These are phyloP conservation scores for Lasius fuliginosus DNA, from an alignment of 2,888 invertebrate genomes.

Conservation along the genomic window DNA sequence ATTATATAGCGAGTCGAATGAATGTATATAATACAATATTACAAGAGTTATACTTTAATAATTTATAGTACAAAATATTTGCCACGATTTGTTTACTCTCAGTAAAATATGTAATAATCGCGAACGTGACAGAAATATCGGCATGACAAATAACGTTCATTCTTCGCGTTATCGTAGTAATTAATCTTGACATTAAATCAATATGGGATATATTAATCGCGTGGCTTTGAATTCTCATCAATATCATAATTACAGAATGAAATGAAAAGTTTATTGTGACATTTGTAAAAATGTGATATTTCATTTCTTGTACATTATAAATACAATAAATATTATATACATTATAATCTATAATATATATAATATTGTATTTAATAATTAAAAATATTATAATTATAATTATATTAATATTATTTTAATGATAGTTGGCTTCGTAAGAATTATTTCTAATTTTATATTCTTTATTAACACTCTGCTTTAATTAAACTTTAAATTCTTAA, in stretches of 20 bases:
- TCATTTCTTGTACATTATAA: not conserved
- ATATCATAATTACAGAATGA: not conserved
- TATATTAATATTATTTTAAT: not conserved
- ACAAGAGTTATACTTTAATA: not conserved
- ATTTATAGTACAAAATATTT: not conserved
- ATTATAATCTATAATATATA: not conserved
- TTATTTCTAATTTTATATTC: not conserved
- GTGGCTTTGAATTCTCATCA: conserved; percentile 5
- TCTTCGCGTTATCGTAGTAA: conserved; percentile 27
- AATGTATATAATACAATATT: not conserved
- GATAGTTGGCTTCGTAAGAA: not conserved
- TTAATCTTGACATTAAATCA: conserved; percentile 48
- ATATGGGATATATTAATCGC: conserved; percentile 23
- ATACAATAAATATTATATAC: not conserved
- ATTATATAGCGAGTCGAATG: not conserved
- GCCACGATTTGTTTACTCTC: not conserved
- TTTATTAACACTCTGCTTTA: not conserved
- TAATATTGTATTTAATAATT: not conserved
- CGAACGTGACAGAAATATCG: not conserved
- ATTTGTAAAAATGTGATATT: not conserved
- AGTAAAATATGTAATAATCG: not conserved
- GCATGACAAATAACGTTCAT: conserved; percentile 16
- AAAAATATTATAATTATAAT: not conserved
- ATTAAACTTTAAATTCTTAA: not conserved
- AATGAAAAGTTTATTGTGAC: not conserved